Evolutionary conservation across 2,888 invertebrate species (phyloP), one percentile per base, ranked within the genome.

Genomic region (Prosopocoilus inquinatus): DNA sequence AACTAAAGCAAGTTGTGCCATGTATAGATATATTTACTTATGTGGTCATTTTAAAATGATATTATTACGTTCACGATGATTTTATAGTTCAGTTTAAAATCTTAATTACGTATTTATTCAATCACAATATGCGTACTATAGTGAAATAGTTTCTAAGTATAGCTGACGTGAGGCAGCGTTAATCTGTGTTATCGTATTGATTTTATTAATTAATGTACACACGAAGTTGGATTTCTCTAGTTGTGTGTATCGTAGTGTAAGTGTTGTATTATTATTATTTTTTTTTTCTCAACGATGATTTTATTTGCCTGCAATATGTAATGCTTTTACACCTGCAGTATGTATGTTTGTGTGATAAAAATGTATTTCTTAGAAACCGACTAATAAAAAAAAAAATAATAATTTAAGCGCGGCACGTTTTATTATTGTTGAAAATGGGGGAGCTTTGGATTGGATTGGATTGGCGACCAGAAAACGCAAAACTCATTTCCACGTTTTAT

Each of bases 261-360:
- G 20, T 28, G 20, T 28, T 28, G 20, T 28, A 28, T 28, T 28
- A 28, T 41, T 38, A 13, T 38, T 12, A 38, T 12, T 38, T 38
- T 11, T 38, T 12, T 38, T 38, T 15, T 41, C 16, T 41, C 44
- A 50, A n/a, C 36, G 46, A 55, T 28, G 28, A 43, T 49, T 49
- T 54, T 34, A 9, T 44, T 55, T 50, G 46, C 34, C 33, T 55
- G 36, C 44, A 46, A 50, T 57, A 60, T 53, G 53, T 57, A 55
- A 56, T 55, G 61, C 61, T 61, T 60, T 57, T 58, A 61, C 58
- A 58, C 58, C 58, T 57, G 53, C 56, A 61, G 57, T 59, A 57
- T 61, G 56, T 61, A 58, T 61, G 61, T 61, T 50, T 58, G 61
- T 61, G 61, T 61, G 61, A 61, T 61, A 61, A 61, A 55, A 58